Base-by-base conservation (phyloP, 2,888 invertebrate species). In the Asteroscopus sphinx region DNA sequence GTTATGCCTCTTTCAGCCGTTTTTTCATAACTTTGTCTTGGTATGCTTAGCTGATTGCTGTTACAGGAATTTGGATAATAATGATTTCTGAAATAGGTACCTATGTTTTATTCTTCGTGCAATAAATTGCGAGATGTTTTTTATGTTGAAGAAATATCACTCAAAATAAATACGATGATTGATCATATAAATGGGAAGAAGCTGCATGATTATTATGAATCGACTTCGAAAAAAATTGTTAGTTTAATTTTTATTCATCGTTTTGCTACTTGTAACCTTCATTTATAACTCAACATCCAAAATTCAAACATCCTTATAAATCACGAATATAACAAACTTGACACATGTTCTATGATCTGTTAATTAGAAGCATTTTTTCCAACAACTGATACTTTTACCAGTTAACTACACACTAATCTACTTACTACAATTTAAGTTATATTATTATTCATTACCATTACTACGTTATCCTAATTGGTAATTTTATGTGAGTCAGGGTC, bases 401-500 rank as follows among this genome's bases (percentile, higher is more conserved):
- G n/a, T n/a, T n/a, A n/a, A n/a, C n/a, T n/a, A n/a, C n/a, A n/a
- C n/a, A n/a, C n/a, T n/a, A 41, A 44, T 21, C 13, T 46, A 21
- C n/a, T n/a, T n/a, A 12, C 12, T 42, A 52, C 30, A 35, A 36
- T 45, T 46, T 47, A 47, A 12, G 12, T 45, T 48, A 54, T 16
- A 21, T 47, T 33, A 41, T 46, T n/a, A 8, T n/a, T n/a, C 32
- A 28, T 13, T 33, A 32, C 16, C 40, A 52, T 28, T 54, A 30
- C 16, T 16, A n/a, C 25, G 13, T 52, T 57, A 30, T 51, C 55
- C 49, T 61, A 65, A 56, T 51, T 73, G 37, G 55, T 58, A 53
- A 57, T 58, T 69, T 51, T 55, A 73, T 65, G 48, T 64, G 5
- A 58, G 58, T 47, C 65, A 71, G 28, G 64, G 73, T 55, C 63